These are phyloP conservation scores for Ctenoplectra terminalis DNA, from an alignment of 1,140 invertebrate genomes.

Conservation along the genomic window DNA sequence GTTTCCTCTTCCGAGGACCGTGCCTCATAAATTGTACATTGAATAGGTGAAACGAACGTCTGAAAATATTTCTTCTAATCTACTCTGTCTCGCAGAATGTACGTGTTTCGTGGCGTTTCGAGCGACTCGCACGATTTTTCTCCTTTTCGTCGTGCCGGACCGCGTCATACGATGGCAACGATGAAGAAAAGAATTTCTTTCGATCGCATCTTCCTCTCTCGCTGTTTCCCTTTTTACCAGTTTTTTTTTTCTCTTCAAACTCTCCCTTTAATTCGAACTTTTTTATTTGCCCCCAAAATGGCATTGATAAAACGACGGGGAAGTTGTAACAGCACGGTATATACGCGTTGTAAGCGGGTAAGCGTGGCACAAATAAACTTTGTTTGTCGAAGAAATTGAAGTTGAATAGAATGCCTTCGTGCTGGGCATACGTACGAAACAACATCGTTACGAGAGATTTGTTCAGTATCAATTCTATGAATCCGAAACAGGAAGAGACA, in stretches of 20 bases:
- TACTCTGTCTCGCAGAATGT: not conserved
- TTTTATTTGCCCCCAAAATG: not conserved
- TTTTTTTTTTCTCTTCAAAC: too few relatives aligned
- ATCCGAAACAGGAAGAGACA: too few relatives aligned
- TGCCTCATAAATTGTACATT: constrained; percentile 47
- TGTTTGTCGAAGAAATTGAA: not conserved
- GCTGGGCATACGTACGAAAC: not conserved
- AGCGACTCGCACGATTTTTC: not conserved
- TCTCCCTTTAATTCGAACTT: too few relatives aligned
- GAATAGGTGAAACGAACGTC: constrained; percentile 16
- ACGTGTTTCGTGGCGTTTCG: not conserved
- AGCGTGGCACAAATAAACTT: not conserved
- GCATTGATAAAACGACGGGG: not conserved
- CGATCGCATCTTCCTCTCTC: not conserved
- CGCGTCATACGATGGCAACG: not conserved
- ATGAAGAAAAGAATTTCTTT: not conserved
- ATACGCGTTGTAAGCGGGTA: too few relatives aligned
- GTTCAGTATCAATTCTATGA: too few relatives aligned
- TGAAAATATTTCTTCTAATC: constrained; percentile 26
- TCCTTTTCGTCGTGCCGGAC: too few relatives aligned
- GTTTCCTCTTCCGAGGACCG: constrained; percentile 2
- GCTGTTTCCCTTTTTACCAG: not conserved
- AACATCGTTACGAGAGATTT: too few relatives aligned
- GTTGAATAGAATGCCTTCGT: not conserved
- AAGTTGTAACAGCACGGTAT: too few relatives aligned